Evolutionary conservation across 2,113 vertebrate species (phyloP).

Genomic region (Oncorhynchus kisutch): DNA sequence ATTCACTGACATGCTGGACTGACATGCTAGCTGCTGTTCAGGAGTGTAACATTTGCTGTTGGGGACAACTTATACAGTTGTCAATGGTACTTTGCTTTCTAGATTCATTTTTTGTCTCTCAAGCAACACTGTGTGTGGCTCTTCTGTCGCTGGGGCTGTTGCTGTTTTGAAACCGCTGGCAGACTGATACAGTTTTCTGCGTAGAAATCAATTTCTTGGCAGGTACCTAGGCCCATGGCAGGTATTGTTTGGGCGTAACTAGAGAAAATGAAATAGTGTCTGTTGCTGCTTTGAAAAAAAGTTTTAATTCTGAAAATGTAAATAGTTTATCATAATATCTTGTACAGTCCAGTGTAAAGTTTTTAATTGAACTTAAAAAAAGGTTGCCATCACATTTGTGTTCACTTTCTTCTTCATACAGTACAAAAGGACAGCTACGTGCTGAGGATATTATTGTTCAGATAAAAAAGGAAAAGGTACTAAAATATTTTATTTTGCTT

Average conservation of each 20-base stretch:
- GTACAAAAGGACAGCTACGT: conserved; percentile 83
- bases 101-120: conserved; percentile 75
- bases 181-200: conserved; percentile 80
- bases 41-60: conserved; percentile 79
- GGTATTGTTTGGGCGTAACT: conserved; percentile 92
- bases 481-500: conserved; percentile 77
- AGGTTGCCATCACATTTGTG: conserved; percentile 94
- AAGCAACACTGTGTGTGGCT: conserved; percentile 89
- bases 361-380: conserved; percentile 98
- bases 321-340: conserved; percentile 99
- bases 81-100: conserved; percentile 90
- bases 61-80: conserved; percentile 81
- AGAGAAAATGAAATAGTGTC: conserved; percentile 90
- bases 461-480: conserved; percentile 66
- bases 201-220: conserved; percentile 83
- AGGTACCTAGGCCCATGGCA: conserved; percentile 91
- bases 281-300: conserved; percentile 98
- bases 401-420: conserved; percentile 89
- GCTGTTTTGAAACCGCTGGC: conserved; percentile 76
- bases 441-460: conserved; percentile 85
- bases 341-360: conserved; percentile 99
- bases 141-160: conserved; percentile 75
- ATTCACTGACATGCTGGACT: conserved; percentile 99
- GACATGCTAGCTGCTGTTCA: conserved; percentile 95
- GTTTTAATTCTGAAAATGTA: conserved; percentile 99